These are phyloP conservation scores for Anoplius nigerrimus DNA, from an alignment of 2,888 invertebrate genomes.

Conservation along the genomic window DNA sequence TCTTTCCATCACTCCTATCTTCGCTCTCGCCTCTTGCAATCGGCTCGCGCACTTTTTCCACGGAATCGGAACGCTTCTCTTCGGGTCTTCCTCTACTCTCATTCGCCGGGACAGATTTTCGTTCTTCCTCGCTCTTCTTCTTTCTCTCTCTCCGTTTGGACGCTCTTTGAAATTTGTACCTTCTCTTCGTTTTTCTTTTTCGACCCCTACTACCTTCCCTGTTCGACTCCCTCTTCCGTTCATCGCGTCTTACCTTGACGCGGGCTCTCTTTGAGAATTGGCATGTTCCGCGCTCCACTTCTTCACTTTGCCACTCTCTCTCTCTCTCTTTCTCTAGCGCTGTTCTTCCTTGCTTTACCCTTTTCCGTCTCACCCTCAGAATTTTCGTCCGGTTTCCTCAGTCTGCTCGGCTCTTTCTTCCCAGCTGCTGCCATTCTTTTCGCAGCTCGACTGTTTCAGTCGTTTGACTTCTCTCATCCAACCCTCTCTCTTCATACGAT, in stretches of 20 bases:
- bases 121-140: background rate
- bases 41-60: background rate
- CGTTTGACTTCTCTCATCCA: background rate
- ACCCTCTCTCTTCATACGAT: background rate
- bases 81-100: background rate
- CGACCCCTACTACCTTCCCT: background rate
- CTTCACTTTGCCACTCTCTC: background rate
- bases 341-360: too few species aligned
- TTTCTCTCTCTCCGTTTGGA: background rate
- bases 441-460: background rate
- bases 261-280: background rate
- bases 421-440: too few species aligned
- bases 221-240: background rate
- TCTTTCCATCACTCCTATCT: background rate
- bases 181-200: background rate
- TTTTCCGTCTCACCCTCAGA: too few species aligned
- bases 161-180: background rate
- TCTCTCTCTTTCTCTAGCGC: background rate
- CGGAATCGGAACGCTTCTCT: background rate
- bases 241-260: background rate
- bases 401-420: too few species aligned
- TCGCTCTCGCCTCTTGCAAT: constrained; percentile 26
- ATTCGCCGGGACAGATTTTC: background rate
- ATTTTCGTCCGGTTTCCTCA: too few species aligned
- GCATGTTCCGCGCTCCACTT: too few species aligned